Evolutionary conservation across 1,140 invertebrate genomes (phyloP).

Genomic region (Lepidostoma basale): DNA sequence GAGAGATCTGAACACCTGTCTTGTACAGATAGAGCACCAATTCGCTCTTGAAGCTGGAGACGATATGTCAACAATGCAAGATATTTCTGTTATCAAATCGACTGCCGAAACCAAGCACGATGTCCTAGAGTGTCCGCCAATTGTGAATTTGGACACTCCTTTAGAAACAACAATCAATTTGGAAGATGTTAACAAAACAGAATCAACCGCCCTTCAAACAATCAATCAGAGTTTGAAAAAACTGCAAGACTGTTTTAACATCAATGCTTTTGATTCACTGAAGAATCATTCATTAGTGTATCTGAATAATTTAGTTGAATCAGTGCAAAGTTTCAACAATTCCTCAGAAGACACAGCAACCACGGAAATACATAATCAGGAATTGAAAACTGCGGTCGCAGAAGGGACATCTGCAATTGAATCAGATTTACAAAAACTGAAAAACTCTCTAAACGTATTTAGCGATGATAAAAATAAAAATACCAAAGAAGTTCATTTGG

Average conservation of each 20-base stretch:
- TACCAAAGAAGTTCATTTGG: constrained; percentile 35
- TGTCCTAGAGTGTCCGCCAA: constrained; percentile 16
- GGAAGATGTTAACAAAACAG: constrained; percentile 32
- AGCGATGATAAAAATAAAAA: not conserved
- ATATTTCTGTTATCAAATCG: constrained; percentile 64
- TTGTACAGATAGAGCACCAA: constrained; percentile 61
- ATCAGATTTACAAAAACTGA: not conserved
- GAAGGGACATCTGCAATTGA: not conserved
- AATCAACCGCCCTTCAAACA: constrained; percentile 44
- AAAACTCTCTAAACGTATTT: not conserved
- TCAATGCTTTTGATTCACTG: constrained; percentile 51
- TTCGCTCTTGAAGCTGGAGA: constrained; percentile 53
- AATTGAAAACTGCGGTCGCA: no score
- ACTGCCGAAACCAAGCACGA: constrained; percentile 52
- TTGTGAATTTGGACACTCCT: constrained; percentile 22
- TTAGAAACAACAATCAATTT: constrained; percentile 42
- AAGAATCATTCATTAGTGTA: constrained; percentile 49
- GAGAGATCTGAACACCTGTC: constrained; percentile 61
- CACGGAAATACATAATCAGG: no score
- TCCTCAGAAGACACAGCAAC: no score
- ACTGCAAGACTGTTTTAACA: constrained; percentile 51
- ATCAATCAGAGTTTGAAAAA: constrained; percentile 51
- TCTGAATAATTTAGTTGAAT: constrained; percentile 51
- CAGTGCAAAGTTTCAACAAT: no score
- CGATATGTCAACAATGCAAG: constrained; percentile 62